Evolutionary conservation across 2,113 vertebrate species (phyloP).

Genomic region (Cyanoderma ruficeps): DNA sequence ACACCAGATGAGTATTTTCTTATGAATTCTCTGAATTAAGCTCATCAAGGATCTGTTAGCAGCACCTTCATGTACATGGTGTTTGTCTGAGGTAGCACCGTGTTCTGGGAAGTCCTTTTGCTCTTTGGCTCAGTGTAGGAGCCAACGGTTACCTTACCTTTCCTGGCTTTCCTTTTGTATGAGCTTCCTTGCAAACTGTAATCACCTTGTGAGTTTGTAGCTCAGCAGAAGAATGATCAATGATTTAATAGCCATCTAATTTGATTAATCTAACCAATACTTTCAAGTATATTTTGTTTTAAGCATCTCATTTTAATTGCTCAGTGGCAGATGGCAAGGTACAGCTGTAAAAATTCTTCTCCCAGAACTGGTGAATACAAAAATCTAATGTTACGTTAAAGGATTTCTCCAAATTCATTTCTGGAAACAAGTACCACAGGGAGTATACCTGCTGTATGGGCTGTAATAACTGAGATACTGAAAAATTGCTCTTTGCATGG

Average conservation of each 20-base stretch:
- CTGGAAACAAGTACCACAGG: background rate
- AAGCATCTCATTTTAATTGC: background rate
- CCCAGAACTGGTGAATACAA: background rate
- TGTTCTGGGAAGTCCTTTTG: background rate
- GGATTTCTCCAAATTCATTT: background rate
- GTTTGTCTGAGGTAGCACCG: background rate
- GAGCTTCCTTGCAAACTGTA: background rate
- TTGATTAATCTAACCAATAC: background rate
- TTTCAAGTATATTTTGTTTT: background rate
- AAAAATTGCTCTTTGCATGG: background rate
- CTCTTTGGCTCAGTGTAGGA: background rate
- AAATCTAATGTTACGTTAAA: background rate
- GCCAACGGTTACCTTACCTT: background rate
- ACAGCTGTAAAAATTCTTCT: background rate
- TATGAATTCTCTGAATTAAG: background rate
- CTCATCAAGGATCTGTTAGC: background rate
- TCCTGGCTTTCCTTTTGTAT: background rate
- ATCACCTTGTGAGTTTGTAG: background rate
- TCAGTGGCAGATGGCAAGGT: background rate
- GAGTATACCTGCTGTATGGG: background rate
- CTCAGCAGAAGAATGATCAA: background rate
- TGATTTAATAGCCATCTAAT: background rate
- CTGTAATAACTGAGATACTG: background rate
- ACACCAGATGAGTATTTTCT: background rate
- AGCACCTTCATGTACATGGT: background rate